Evolutionary conservation across 2,113 vertebrate genomes (phyloP).

Genomic region (Monopterus albus): DNA sequence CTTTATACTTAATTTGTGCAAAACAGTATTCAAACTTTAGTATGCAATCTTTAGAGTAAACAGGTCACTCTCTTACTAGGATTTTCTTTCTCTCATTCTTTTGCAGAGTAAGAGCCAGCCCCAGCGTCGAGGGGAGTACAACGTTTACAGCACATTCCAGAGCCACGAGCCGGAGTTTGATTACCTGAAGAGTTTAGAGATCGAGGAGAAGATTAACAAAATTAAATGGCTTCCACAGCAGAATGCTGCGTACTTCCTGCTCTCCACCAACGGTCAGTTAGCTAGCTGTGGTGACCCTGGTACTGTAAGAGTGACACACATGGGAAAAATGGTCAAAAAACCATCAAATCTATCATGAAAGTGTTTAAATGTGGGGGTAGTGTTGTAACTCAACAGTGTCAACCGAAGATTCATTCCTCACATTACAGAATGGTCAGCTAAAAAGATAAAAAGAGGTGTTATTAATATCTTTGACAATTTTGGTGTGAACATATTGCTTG

Average conservation of each 20-base stretch:
- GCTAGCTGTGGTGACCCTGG: neutral
- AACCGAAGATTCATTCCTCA: neutral
- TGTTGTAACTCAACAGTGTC: conserved; percentile 8
- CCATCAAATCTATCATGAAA: neutral
- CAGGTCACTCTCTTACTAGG: neutral
- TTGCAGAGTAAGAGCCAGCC: conserved; percentile 94
- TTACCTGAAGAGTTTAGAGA: conserved; percentile 98
- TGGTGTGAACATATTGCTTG: conserved; percentile 32
- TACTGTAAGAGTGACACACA: neutral
- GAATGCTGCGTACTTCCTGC: conserved; percentile 96
- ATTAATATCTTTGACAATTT: conserved; percentile 32
- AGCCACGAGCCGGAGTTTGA: conserved; percentile 98
- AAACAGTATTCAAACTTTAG: too few relatives aligned
- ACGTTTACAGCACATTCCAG: conserved; percentile 99
- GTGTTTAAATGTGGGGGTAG: neutral
- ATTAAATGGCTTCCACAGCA: conserved; percentile 98
- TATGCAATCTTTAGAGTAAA: too few relatives aligned
- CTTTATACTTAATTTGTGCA: neutral
- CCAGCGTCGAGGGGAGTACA: conserved; percentile 95
- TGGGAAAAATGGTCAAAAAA: conserved; percentile 4
- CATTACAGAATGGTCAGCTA: conserved; percentile 7
- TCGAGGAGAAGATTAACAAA: conserved; percentile 99
- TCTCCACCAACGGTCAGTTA: conserved; percentile 94
- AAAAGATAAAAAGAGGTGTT: conserved; percentile 10
- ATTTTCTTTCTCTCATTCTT: conserved; percentile 1